A percentile compares a stretch with the other conserved stretches of the same genome.
Evolutionary conservation across 1,140 invertebrate species (phyloP).

Genomic region (Macrotrachela quadricornifera): DNA sequence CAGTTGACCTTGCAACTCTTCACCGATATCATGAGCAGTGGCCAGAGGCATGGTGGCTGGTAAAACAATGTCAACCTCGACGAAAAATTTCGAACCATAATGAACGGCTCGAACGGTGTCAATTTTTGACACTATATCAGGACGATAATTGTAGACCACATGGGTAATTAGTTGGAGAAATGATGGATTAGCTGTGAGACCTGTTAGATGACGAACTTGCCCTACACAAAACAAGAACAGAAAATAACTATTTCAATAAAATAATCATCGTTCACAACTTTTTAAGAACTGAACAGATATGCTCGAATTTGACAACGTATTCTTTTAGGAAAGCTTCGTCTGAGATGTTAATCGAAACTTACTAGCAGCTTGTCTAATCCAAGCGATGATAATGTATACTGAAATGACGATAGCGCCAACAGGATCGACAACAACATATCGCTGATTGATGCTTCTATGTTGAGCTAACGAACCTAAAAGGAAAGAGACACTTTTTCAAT

Average conservation of each 20-base stretch:
- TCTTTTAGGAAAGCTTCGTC: no score
- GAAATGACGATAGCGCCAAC: neutral
- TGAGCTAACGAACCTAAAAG: no score
- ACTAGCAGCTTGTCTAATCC: neutral
- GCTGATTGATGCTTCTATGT: neutral
- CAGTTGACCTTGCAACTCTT: constrained; percentile 29
- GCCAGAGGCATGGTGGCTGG: constrained; percentile 25
- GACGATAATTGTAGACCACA: constrained; percentile 25
- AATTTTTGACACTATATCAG: constrained; percentile 22
- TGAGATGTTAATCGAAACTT: no score
- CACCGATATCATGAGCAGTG: constrained; percentile 30
- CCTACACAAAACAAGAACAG: no score
- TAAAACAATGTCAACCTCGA: constrained; percentile 27
- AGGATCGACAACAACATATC: neutral
- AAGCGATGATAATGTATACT: neutral
- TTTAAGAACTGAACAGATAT: no score
- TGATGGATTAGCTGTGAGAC: constrained; percentile 20
- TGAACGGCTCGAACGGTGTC: constrained; percentile 34
- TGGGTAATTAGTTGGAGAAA: constrained; percentile 25
- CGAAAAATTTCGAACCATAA: constrained; percentile 28
- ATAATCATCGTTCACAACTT: no score
- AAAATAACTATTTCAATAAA: no score
- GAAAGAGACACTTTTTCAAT: no score
- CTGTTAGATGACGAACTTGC: constrained; percentile 22
- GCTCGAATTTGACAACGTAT: no score